phyloP scores from a whole-genome alignment of 1,140 invertebrate species.

The Trichoplusia ni region DNA sequence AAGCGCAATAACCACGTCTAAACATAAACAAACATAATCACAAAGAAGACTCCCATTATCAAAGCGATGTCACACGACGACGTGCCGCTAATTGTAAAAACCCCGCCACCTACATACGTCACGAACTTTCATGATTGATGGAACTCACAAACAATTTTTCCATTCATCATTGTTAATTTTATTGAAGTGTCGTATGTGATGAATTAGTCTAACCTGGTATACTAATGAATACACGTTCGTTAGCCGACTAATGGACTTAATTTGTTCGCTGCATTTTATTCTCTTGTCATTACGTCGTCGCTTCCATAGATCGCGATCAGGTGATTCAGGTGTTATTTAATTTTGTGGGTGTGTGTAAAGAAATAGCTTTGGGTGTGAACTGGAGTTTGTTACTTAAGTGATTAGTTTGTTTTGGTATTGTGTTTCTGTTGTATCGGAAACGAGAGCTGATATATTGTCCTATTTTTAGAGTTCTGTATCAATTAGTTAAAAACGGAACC shows the following conservation, averaged over 20 bases:
- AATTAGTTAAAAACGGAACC: no score
- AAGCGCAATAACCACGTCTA: not conserved
- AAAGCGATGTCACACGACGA: not conserved
- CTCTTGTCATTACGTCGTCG: conserved; percentile 10
- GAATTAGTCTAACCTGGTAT: conserved; percentile 58
- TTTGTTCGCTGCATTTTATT: conserved; percentile 43
- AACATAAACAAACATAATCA: not conserved
- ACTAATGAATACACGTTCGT: conserved; percentile 49
- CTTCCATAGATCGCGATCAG: conserved; percentile 14
- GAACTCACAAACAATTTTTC: conserved; percentile 65
- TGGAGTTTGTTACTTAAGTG: not conserved
- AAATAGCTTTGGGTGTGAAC: conserved; percentile 6
- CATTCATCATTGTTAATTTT: conserved; percentile 79
- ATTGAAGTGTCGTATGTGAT: conserved; percentile 72
- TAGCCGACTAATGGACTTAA: conserved; percentile 38
- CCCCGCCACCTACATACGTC: conserved; percentile 36
- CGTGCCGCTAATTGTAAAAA: conserved; percentile 47
- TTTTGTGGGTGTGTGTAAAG: conserved; percentile 19
- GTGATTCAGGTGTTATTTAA: no score
- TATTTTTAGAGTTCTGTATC: no score
- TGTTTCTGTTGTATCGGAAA: not conserved
- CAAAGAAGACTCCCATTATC: not conserved
- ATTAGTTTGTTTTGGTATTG: conserved; percentile 8
- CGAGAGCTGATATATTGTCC: no score
- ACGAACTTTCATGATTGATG: conserved; percentile 72